Conservation (phyloP, 2,888 invertebrate genomes). For the Muschampia staudingeri region DNA sequence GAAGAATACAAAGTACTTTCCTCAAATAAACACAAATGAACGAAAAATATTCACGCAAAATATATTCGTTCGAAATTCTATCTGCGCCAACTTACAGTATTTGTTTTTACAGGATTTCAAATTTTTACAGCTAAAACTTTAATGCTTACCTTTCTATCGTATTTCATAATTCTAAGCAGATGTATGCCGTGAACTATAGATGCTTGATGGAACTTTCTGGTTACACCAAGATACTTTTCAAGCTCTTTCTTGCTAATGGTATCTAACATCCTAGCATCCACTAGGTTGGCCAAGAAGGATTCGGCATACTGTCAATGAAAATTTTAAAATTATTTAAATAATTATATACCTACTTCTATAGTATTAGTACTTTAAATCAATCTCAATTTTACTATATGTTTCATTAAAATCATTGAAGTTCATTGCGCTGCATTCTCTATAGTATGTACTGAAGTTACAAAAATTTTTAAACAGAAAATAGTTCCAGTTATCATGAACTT, state of each 20-base stretch:
- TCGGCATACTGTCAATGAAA: slow-evolving; percentile 94
- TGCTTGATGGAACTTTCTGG: slow-evolving; percentile 98
- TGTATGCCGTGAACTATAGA: slow-evolving; percentile 98
- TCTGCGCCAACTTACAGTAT: not conserved
- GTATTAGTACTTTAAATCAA: too few species aligned
- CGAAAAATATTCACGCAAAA: too few species aligned
- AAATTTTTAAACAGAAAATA: not conserved
- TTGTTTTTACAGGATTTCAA: not conserved
- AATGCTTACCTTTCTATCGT: slow-evolving; percentile 95
- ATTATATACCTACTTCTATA: too few species aligned
- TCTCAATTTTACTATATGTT: too few species aligned
- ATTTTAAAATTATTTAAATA: not conserved
- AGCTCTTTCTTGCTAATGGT: slow-evolving; percentile 98
- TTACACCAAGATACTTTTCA: slow-evolving; percentile 98
- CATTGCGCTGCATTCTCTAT: too few species aligned
- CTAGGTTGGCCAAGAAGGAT: slow-evolving; percentile 96
- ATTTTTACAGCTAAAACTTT: not conserved
- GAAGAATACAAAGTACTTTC: not conserved
- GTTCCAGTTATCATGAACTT: not conserved
- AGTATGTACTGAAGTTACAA: too few species aligned
- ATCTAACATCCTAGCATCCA: slow-evolving; percentile 98
- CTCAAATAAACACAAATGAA: not conserved
- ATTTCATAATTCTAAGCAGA: slow-evolving; percentile 97
- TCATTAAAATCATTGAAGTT: too few species aligned
- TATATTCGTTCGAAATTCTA: too few species aligned